These are phyloP conservation scores for Ylistrum balloti DNA, from an alignment of 1,140 invertebrate species.

Conservation along the genomic window DNA sequence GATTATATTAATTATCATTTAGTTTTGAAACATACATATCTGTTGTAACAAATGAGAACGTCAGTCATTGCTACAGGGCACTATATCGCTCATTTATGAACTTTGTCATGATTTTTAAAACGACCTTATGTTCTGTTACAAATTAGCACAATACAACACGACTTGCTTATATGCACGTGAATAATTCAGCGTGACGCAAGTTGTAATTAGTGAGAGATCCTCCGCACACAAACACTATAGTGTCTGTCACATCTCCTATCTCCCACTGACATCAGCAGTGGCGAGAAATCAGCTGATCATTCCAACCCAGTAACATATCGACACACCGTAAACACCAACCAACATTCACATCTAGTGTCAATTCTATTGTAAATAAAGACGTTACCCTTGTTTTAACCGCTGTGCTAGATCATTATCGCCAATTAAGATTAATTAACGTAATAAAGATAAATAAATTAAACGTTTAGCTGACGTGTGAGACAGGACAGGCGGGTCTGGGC, in stretches of 20 bases:
- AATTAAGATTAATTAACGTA: slow-evolving; percentile 34
- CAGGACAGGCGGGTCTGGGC: background rate
- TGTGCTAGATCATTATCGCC: slow-evolving; percentile 25
- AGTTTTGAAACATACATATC: too few relatives aligned
- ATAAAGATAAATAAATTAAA: slow-evolving; percentile 36
- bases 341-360: slow-evolving; percentile 2
- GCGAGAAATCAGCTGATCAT: background rate
- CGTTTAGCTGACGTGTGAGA: slow-evolving; percentile 3
- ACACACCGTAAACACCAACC: background rate
- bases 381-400: slow-evolving; percentile 17
- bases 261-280: background rate
- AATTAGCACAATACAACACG: background rate
- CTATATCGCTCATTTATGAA: too few relatives aligned
- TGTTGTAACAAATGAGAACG: too few relatives aligned
- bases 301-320: background rate
- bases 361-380: slow-evolving; percentile 35
- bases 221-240: background rate
- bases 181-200: slow-evolving; percentile 38
- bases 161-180: background rate
- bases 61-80: too few relatives aligned
- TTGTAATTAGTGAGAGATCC: background rate
- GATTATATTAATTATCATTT: too few relatives aligned
- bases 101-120: too few relatives aligned
- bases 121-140: background rate
- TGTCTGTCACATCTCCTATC: background rate